A percentile compares a stretch with the other conserved stretches of the same genome.
phyloP scores from a whole-genome alignment of 2,888 invertebrate species.

The Pyrrhosoma nymphula region DNA sequence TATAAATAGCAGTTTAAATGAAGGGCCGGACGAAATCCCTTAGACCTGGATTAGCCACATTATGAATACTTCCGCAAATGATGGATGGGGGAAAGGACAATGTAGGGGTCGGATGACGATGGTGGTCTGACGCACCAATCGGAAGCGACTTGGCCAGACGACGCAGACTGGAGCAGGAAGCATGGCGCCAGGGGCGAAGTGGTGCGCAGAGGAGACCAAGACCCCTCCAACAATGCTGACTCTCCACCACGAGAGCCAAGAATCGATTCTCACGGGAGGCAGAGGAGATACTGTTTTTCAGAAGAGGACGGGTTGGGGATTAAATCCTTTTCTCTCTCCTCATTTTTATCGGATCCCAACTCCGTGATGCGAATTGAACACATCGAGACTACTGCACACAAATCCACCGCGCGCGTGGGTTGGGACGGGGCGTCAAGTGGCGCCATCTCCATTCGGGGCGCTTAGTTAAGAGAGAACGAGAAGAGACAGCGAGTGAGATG shows the following conservation, averaged over 20 bases:
- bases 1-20: too few species aligned
- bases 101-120: too few species aligned
- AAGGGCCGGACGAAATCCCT: too few species aligned
- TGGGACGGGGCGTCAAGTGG: neutral
- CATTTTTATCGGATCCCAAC: neutral
- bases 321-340: neutral
- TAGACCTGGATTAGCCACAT: too few species aligned
- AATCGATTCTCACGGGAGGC: neutral
- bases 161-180: neutral
- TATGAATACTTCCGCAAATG: too few species aligned
- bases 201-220: neutral
- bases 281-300: neutral
- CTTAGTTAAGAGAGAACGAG: neutral
- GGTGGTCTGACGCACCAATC: neutral
- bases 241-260: neutral
- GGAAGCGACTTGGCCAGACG: neutral
- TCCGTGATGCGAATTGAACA: conserved; percentile 7
- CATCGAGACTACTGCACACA: conserved; percentile 28
- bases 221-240: neutral
- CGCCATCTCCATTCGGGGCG: neutral
- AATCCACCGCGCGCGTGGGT: neutral
- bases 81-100: too few species aligned
- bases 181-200: neutral
- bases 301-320: neutral
- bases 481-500: neutral